A percentile compares a stretch with the other conserved stretches of the same genome.
Conservation (phyloP, 2,888 invertebrate genomes). For the Spisula subtruncata region DNA sequence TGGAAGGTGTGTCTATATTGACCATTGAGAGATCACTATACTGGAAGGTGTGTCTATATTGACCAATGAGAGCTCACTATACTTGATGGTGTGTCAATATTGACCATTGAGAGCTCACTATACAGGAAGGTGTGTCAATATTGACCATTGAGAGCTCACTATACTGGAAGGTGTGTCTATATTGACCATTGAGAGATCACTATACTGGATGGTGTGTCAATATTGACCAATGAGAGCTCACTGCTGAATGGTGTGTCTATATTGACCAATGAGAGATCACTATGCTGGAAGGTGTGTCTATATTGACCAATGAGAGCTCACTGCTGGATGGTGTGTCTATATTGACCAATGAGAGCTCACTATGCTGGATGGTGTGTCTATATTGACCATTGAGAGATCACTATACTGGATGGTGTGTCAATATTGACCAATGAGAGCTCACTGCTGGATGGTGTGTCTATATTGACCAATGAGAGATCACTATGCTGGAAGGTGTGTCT, state of each 20-base stretch:
- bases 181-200: not conserved
- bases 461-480: not conserved
- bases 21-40: not conserved
- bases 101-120: not conserved
- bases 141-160: not conserved
- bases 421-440: not conserved
- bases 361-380: too few relatives aligned
- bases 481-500: not conserved
- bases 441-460: too few relatives aligned
- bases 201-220: too few relatives aligned
- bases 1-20: not conserved
- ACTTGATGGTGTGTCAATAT: not conserved
- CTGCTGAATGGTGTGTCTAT: not conserved
- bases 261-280: not conserved
- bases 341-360: not conserved
- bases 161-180: not conserved
- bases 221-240: not conserved
- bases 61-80: not conserved
- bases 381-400: not conserved
- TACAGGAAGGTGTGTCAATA: too few relatives aligned
- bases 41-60: too few relatives aligned
- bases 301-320: not conserved
- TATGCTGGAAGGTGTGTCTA: too few relatives aligned
- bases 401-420: not conserved
- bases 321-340: not conserved